These are phyloP conservation scores for Luffia ferchaultella DNA, from an alignment of 2,888 invertebrate genomes.

Conservation along the genomic window DNA sequence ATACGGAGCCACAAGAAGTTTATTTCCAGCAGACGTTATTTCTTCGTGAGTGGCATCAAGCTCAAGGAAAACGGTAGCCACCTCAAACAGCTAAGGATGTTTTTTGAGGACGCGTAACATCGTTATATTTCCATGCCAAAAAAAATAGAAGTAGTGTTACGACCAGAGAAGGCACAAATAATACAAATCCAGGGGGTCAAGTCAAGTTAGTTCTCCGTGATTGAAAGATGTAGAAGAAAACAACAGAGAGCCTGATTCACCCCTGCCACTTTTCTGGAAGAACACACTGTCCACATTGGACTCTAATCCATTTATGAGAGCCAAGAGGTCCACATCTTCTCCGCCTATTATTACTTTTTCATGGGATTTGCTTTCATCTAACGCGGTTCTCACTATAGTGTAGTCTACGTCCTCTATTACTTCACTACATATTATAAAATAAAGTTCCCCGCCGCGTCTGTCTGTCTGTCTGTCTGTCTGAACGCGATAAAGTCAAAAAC, in stretches of 20 bases:
- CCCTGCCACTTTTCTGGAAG: constrained; percentile 1
- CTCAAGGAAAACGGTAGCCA: background rate
- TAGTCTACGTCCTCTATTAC: constrained; percentile 4
- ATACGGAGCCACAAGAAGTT: constrained; percentile 1
- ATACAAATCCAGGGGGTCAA: background rate
- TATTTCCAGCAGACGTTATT: background rate
- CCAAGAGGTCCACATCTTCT: constrained; percentile 1
- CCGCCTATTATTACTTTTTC: background rate
- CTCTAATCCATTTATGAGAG: background rate
- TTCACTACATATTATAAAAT: no score
- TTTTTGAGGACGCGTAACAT: background rate
- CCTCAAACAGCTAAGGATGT: background rate
- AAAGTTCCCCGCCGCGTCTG: no score
- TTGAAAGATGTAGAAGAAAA: background rate
- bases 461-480: no score
- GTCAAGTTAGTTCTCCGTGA: background rate
- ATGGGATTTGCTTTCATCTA: constrained; percentile 2
- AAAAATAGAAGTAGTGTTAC: background rate
- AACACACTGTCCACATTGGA: background rate
- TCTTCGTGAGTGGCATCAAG: background rate
- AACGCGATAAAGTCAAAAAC: no score
- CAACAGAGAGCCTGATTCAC: background rate
- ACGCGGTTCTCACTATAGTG: background rate
- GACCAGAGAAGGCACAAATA: background rate
- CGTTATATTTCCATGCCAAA: background rate